These are phyloP conservation scores for Pluvianellus socialis DNA, from an alignment of 2,113 vertebrate genomes.

Conservation along the genomic window DNA sequence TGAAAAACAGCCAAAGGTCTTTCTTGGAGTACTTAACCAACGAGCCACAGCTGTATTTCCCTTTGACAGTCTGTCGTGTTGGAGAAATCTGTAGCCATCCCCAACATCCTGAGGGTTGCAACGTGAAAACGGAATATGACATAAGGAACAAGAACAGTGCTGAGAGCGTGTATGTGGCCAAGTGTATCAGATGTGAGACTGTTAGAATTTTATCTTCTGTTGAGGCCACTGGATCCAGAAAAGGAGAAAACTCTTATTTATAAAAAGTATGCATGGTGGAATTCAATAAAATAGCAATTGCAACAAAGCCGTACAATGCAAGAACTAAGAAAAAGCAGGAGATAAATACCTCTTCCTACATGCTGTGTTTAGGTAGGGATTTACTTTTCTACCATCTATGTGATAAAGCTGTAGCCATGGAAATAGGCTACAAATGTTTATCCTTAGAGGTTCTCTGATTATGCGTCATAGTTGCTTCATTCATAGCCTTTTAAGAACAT, in stretches of 20 bases:
- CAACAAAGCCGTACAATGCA: not conserved
- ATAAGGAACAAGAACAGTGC: not conserved
- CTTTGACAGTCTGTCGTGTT: not conserved
- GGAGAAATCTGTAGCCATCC: not conserved
- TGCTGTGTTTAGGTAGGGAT: not conserved
- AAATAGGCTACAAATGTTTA: constrained; percentile 12
- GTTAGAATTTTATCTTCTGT: not conserved
- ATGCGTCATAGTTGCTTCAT: not conserved
- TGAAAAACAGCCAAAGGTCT: not conserved
- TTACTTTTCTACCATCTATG: not conserved
- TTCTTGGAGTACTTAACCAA: not conserved
- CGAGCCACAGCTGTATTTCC: not conserved
- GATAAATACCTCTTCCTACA: not conserved
- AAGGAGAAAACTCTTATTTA: not conserved
- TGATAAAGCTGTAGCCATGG: not conserved
- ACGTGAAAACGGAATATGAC: not conserved
- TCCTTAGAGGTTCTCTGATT: not conserved
- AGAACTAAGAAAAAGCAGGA: not conserved
- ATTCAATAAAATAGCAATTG: not conserved
- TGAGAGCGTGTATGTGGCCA: not conserved
- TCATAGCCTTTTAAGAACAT: constrained; percentile 40
- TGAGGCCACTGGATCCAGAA: not conserved
- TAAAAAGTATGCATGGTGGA: not conserved
- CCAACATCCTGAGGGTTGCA: not conserved
- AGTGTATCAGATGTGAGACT: rapidly evolving